Base-by-base conservation (phyloP, 2,113 vertebrate species). In the Brachyistius frenatus region DNA sequence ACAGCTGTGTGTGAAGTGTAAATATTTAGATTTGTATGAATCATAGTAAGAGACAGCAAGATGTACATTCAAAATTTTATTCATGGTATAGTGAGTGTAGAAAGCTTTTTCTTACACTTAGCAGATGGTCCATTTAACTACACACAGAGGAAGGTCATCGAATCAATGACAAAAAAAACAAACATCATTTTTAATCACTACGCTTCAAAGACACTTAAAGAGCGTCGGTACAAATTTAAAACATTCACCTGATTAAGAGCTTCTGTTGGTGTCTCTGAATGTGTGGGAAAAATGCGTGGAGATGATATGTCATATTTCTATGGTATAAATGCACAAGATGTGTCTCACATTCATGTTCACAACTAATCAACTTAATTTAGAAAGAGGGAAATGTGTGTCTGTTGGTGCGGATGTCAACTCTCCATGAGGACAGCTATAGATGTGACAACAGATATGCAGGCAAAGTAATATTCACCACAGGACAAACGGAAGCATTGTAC, bases 61-160 rank as follows among this genome's bases (percentile, higher is more conserved):
- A 89, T 91, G 80, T 94, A 95, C 91, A 94, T 93, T 95, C 92
- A 93, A 94, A 93, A 96, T 95, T 98, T 98, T 99, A 98, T 99
- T 99, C 95, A 97, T 96, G 96, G 94, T 96, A 97, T 96, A 96
- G 74, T 73, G 96, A 96, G 95, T 96, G 95, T 98, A 97, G 95
- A 99, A 99, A 99, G 97, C 96, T 92, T 95, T 95, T 83, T 90
- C 95, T 95, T 93, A 95, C 93, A 95, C 93, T 95, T 97, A 96
- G 96, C 96, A 96, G 93, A 97, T 96, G 94, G 91, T 94, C 95
- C 95, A 94, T 95, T 96, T 93, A 95, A 95, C 93, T 93, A 88
- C 87, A 92, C 81, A 91, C 73, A 86, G 63, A 84, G 74, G 84
- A 88, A 88, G 56, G 62, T 85, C 81, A 89, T 84, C 90, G 73